phyloP scores from a whole-genome alignment of 2,797 vertebrate species.

The Labeo calbasu region DNA sequence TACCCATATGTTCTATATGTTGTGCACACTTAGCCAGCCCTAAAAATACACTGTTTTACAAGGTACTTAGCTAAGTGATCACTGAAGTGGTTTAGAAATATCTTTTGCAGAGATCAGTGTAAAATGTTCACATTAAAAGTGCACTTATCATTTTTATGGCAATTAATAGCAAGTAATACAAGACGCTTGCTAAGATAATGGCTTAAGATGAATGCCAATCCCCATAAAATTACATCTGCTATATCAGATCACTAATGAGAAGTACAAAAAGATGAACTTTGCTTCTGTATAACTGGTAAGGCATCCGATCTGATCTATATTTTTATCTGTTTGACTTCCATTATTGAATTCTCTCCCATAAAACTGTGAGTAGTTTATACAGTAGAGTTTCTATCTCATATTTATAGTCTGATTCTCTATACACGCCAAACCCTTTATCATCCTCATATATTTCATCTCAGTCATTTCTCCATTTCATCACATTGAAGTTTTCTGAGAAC shows the following conservation, averaged over 20 bases:
- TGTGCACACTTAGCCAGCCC: not conserved
- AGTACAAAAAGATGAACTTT: not conserved
- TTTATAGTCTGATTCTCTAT: not conserved
- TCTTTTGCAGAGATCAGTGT: not conserved
- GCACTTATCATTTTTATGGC: not conserved
- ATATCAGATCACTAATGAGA: not conserved
- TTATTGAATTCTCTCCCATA: not conserved
- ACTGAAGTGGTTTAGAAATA: not conserved
- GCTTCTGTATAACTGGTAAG: not conserved
- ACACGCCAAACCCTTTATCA: not conserved
- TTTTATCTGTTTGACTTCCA: not conserved
- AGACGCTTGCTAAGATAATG: not conserved
- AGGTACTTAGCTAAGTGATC: not conserved
- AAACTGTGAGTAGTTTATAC: not conserved
- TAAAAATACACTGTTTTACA: not conserved
- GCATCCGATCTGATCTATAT: not conserved
- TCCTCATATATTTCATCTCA: not conserved
- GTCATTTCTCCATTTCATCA: constrained; percentile 19
- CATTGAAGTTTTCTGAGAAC: constrained; percentile 22
- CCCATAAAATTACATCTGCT: not conserved
- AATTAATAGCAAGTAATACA: not conserved
- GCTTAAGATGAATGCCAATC: not conserved
- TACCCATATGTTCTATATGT: not conserved
- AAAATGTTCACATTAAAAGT: not conserved
- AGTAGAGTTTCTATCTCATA: constrained; percentile 19